A percentile compares a stretch with the other conserved stretches of the same genome.
phyloP scores from a whole-genome alignment of 92 coral and sea anemone species.

The Ricordea florida region DNA sequence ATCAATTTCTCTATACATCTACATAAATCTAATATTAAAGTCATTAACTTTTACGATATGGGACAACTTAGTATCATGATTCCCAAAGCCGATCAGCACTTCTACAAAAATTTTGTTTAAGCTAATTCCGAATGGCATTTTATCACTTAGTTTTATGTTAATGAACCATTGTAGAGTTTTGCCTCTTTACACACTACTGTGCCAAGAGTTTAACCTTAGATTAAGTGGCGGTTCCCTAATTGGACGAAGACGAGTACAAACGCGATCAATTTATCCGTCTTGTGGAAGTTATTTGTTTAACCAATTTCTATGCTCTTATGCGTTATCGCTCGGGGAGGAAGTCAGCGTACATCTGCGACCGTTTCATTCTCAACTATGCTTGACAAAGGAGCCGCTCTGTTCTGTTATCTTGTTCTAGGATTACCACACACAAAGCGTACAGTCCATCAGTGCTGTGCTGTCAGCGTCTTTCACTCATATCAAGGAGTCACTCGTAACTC shows the following conservation, averaged over 20 bases:
- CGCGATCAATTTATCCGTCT: conserved; percentile 36
- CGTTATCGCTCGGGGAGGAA: conserved; percentile 19
- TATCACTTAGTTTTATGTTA: conserved; percentile 37
- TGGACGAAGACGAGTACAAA: conserved; percentile 46
- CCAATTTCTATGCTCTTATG: conserved; percentile 32
- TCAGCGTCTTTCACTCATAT: too few species aligned
- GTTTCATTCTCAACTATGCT: conserved; percentile 12
- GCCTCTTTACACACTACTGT: conserved; percentile 65
- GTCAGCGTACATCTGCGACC: not conserved
- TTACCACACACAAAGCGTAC: too few species aligned
- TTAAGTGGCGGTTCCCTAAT: conserved; percentile 54
- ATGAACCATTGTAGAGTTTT: conserved; percentile 38
- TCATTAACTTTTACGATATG: too few species aligned
- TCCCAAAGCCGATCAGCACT: too few species aligned
- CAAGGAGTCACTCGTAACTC: not conserved
- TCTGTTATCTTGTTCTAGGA: too few species aligned
- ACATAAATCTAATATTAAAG: too few species aligned
- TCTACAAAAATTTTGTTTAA: too few species aligned
- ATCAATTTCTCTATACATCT: too few species aligned
- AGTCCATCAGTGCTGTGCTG: too few species aligned
- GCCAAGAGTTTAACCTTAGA: conserved; percentile 67
- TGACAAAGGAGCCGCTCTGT: too few species aligned
- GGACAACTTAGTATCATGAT: too few species aligned
- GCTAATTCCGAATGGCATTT: conserved; percentile 27
- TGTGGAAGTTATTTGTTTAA: conserved; percentile 48